Percentiles rank a stretch among this genome's conserved stretches.
Conservation (phyloP, 2,888 invertebrate species). For the Platycheirus albimanus region DNA sequence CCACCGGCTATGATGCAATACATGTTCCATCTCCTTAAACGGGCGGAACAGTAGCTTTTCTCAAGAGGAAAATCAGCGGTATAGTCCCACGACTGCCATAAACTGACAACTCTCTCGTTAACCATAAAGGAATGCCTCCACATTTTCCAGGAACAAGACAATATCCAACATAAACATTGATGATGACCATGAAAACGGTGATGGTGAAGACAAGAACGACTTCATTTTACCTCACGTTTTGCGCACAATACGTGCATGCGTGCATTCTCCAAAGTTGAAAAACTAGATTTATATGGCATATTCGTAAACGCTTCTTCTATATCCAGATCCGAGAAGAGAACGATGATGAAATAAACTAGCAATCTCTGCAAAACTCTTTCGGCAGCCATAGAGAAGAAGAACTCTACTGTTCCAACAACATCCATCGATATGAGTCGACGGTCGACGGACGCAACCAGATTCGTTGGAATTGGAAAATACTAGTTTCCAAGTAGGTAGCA, state of each 20-base stretch:
- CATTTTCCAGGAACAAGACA: conserved; percentile 54
- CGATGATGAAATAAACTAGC: conserved; percentile 27
- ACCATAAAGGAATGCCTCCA: conserved; percentile 28
- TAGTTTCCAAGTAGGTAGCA: conserved; percentile 36
- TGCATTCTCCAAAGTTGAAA: conserved; percentile 46
- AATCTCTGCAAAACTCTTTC: conserved; percentile 2
- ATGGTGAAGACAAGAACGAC: conserved; percentile 1
- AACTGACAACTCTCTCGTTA: conserved; percentile 35
- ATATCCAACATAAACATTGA: conserved; percentile 26
- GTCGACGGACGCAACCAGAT: conserved; percentile 9
- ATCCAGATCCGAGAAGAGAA: background rate
- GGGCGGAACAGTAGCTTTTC: conserved; percentile 9
- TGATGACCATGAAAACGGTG: conserved; percentile 30
- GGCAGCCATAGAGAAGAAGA: background rate
- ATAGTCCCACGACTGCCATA: conserved; percentile 41
- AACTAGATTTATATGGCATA: conserved; percentile 58
- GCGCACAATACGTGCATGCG: conserved; percentile 36
- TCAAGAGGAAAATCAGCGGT: background rate
- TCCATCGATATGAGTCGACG: background rate
- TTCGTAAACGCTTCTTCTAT: conserved; percentile 12
- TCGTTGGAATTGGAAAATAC: conserved; percentile 30
- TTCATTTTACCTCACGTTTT: conserved; percentile 10
- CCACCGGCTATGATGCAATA: conserved; percentile 32
- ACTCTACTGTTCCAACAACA: conserved; percentile 40
- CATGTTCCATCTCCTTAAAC: background rate